These are phyloP conservation scores for Heliothis subflexa DNA, from an alignment of 1,140 invertebrate genomes.

Conservation along the genomic window DNA sequence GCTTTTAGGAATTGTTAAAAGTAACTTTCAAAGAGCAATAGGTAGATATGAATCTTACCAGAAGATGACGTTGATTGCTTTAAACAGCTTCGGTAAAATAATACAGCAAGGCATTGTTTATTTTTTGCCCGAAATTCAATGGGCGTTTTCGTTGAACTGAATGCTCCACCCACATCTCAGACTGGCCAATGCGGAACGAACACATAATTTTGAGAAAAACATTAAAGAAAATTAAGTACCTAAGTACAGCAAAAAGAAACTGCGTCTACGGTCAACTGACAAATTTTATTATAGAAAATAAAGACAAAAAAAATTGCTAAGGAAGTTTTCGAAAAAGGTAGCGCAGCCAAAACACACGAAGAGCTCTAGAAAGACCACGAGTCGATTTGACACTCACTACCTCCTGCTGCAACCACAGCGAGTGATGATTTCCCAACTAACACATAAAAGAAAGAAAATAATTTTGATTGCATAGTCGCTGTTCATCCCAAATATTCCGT, in stretches of 20 bases:
- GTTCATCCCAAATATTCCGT: too few relatives aligned
- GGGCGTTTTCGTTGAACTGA: constrained; percentile 11
- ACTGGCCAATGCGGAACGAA: constrained; percentile 8
- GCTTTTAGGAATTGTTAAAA: too few relatives aligned
- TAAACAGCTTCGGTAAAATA: background rate
- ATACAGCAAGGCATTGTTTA: background rate
- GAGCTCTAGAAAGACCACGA: background rate
- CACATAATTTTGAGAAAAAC: background rate
- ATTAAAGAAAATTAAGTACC: constrained; percentile 17
- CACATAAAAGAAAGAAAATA: too few relatives aligned
- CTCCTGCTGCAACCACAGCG: too few relatives aligned
- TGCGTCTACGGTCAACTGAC: background rate
- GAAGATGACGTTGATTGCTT: background rate
- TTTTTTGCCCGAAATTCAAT: constrained; percentile 24
- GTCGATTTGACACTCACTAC: background rate
- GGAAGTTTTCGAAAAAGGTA: too few relatives aligned
- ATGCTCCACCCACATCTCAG: constrained; percentile 30
- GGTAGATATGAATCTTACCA: background rate
- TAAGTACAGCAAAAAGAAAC: background rate
- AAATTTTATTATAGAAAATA: background rate
- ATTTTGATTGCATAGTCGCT: too few relatives aligned
- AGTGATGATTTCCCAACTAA: too few relatives aligned
- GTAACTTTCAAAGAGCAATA: background rate
- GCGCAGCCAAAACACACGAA: too few relatives aligned
- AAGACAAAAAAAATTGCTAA: too few relatives aligned